Percentiles rank a stretch among this genome's conserved stretches.
phyloP scores from a whole-genome alignment of 2,888 invertebrate species.

The Polyommatus iphigenia region DNA sequence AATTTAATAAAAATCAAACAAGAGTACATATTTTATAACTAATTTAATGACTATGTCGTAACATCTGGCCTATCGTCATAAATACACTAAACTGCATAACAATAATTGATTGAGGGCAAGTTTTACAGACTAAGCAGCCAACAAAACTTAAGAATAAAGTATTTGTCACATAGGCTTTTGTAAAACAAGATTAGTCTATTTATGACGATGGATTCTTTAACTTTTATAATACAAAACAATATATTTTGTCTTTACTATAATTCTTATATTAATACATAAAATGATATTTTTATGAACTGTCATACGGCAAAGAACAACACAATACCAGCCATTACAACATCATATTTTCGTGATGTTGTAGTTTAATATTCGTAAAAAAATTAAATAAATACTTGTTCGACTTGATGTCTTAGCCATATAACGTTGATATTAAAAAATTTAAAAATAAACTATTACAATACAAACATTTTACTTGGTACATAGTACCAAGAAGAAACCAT shows the following conservation, averaged over 20 bases:
- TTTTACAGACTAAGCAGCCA: background rate
- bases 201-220: background rate
- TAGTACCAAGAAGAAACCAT: slow-evolving; percentile 62
- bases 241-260: background rate
- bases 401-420: background rate
- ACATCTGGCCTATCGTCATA: slow-evolving; percentile 62
- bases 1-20: slow-evolving; percentile 79
- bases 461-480: slow-evolving; percentile 54
- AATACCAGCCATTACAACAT: background rate
- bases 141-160: background rate
- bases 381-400: background rate
- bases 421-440: slow-evolving; percentile 16
- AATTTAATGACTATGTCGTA: slow-evolving; percentile 61
- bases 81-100: slow-evolving; percentile 44
- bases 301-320: slow-evolving; percentile 7
- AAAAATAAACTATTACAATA: slow-evolving; percentile 39
- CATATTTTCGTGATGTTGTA: background rate
- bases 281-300: slow-evolving; percentile 5
- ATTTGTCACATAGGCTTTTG: background rate
- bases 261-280: slow-evolving; percentile 4
- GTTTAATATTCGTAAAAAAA: background rate
- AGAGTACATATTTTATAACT: slow-evolving; percentile 59
- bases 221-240: slow-evolving; percentile 23
- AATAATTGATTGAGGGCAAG: no score
- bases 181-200: background rate